A percentile compares a stretch with the other conserved stretches of the same genome.
These are phyloP conservation scores for Dryobates pubescens DNA, from an alignment of 2,797 vertebrate genomes.

Conservation along the genomic window DNA sequence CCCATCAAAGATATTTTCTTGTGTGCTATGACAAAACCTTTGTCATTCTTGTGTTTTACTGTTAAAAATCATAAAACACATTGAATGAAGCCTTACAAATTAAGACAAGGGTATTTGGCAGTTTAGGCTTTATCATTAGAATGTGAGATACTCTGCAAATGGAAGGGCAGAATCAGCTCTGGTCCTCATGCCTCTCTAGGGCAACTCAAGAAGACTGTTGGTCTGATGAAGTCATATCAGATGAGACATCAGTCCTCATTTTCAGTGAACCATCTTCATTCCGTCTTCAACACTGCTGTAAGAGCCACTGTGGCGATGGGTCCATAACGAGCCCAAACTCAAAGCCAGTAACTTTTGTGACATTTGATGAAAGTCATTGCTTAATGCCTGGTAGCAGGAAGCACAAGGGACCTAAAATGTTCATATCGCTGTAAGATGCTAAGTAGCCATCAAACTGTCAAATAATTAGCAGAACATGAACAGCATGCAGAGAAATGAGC, in stretches of 20 bases:
- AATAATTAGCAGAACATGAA: neutral
- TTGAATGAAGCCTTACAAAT: constrained; percentile 8
- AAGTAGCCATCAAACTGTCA: neutral
- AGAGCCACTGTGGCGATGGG: constrained; percentile 8
- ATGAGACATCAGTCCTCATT: neutral
- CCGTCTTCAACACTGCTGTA: fast-evolving
- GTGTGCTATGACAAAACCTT: neutral
- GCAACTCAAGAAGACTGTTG: neutral
- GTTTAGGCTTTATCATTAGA: neutral
- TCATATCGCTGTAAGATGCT: neutral
- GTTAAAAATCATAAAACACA: neutral
- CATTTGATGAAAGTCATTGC: neutral
- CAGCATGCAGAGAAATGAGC: neutral
- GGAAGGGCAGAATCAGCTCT: neutral
- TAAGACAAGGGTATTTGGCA: neutral
- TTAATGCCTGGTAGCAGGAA: neutral
- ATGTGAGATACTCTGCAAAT: neutral
- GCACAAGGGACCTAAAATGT: neutral
- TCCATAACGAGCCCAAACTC: neutral
- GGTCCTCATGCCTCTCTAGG: neutral
- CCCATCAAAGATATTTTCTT: neutral
- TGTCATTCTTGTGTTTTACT: neutral
- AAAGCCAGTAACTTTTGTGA: neutral
- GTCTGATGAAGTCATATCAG: neutral
- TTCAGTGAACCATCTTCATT: neutral